Evolutionary conservation across 2,888 invertebrate species (phyloP), one percentile per base, ranked within the genome.

Genomic region (Coelogynopora nodosa): DNA sequence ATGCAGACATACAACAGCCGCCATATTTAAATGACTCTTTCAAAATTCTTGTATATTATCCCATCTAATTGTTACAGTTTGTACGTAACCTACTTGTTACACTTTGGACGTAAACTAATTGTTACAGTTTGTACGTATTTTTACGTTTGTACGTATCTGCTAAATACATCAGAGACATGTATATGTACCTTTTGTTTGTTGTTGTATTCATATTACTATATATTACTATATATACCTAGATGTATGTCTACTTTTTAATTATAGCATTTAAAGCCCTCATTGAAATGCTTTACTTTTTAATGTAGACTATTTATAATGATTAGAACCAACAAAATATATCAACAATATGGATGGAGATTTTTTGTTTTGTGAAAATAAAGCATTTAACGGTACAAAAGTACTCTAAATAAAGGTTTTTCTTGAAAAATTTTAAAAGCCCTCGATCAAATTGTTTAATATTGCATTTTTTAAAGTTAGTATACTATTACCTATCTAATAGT

Each of bases 261-360:
- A 74, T 74, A 23, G 2, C 5, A 74, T n/a, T 74, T n/a, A 74
- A 74, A 74, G 74, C 74, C 74, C 74, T 74, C 74, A 74, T 13
- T 74, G 2, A 74, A 23, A n/a, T 74, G 5, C 2, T 74, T 74
- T 74, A 23, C 23, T 74, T 13, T 13, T 74, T 74, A 18, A 10
- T 74, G 2, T 74, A 5, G 23, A 13, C 27, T 74, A 26, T 74
- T 74, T 74, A 74, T 5, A 74, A 23, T 74, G 23, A 13, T 5
- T 74, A 13, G 74, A 23, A 13, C 10, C 23, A 74, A 74, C 49
- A 49, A 49, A 49, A 49, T 49, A 49, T 74, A 74, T 5, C 23
- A 74, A n/a, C 5, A 13, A 74, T 74, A n/a, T n/a, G 74, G 23
- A 23, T 74, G 74, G 74, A 74, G 74, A 74, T n/a, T 74, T 74